These are phyloP conservation scores for Leptoteleia sp. DNA, from an alignment of 1,140 invertebrate species.

Conservation along the genomic window DNA sequence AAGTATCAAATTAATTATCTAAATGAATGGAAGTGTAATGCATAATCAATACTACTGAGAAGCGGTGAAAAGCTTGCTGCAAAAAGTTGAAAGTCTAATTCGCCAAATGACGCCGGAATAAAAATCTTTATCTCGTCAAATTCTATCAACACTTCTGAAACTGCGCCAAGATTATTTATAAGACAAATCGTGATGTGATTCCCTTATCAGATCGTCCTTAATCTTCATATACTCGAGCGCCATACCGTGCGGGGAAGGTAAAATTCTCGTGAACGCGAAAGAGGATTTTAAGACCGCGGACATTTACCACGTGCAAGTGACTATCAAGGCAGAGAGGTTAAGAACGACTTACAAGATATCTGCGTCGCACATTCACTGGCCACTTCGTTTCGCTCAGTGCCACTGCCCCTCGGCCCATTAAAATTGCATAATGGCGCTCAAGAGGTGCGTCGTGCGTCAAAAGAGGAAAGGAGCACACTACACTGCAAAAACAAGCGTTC, in stretches of 20 bases:
- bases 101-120: constrained; percentile 17
- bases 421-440: constrained; percentile 73
- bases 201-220: constrained; percentile 48
- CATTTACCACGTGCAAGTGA: constrained; percentile 46
- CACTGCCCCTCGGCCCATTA: constrained; percentile 71
- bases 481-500: too few relatives aligned
- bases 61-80: too few relatives aligned
- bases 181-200: constrained; percentile 48
- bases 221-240: constrained; percentile 55
- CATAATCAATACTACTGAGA: too few relatives aligned
- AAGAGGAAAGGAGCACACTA: not conserved
- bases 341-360: constrained; percentile 79
- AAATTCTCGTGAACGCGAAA: constrained; percentile 60
- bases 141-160: constrained; percentile 37
- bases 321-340: constrained; percentile 71
- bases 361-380: constrained; percentile 73
- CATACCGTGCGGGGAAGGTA: constrained; percentile 12
- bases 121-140: constrained; percentile 51
- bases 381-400: constrained; percentile 72
- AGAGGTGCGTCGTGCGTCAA: constrained; percentile 41
- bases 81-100: constrained; percentile 14
- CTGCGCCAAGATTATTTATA: constrained; percentile 26
- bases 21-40: too few relatives aligned
- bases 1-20: too few relatives aligned
- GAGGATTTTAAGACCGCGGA: constrained; percentile 61